phyloP scores from a whole-genome alignment of 2,113 vertebrate species.

The Loxodonta africana region DNA sequence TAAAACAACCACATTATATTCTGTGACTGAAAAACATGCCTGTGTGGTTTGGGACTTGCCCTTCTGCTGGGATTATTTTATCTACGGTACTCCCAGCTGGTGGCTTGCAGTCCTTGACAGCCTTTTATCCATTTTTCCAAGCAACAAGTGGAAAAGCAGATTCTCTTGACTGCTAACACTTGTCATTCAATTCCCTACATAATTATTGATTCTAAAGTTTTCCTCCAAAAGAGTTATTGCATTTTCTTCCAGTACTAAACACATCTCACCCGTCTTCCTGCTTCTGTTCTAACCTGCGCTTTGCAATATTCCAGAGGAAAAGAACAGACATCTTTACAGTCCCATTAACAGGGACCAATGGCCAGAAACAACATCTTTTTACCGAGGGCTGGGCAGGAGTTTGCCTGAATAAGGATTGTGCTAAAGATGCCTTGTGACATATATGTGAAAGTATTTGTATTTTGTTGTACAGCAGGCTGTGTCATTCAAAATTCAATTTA shows the following conservation, averaged over 20 bases:
- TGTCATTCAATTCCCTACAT: constrained; percentile 82
- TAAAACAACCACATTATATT: constrained; percentile 53
- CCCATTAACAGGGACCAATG: constrained; percentile 6
- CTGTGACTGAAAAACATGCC: constrained; percentile 76
- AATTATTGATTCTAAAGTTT: constrained; percentile 91
- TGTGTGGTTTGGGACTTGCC: constrained; percentile 69
- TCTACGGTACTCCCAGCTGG: constrained; percentile 87
- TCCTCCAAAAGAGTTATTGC: constrained; percentile 91
- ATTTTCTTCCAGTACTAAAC: constrained; percentile 88
- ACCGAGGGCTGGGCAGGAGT: background rate
- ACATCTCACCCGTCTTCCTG: constrained; percentile 71
- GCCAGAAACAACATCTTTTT: background rate
- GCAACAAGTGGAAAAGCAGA: constrained; percentile 96
- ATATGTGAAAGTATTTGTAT: background rate
- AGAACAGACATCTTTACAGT: constrained; percentile 68
- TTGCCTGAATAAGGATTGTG: background rate
- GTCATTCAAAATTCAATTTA: constrained; percentile 53
- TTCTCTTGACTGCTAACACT: constrained; percentile 85
- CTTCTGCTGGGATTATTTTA: constrained; percentile 87
- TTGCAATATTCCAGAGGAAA: constrained; percentile 71
- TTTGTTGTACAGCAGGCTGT: background rate
- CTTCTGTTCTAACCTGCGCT: constrained; percentile 71
- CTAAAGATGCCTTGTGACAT: background rate
- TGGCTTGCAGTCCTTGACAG: constrained; percentile 89
- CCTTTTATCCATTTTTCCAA: constrained; percentile 94